Evolutionary conservation across 2,797 vertebrate genomes (phyloP), one percentile per base, ranked within the genome.

Genomic region (Acanthurus tractus): DNA sequence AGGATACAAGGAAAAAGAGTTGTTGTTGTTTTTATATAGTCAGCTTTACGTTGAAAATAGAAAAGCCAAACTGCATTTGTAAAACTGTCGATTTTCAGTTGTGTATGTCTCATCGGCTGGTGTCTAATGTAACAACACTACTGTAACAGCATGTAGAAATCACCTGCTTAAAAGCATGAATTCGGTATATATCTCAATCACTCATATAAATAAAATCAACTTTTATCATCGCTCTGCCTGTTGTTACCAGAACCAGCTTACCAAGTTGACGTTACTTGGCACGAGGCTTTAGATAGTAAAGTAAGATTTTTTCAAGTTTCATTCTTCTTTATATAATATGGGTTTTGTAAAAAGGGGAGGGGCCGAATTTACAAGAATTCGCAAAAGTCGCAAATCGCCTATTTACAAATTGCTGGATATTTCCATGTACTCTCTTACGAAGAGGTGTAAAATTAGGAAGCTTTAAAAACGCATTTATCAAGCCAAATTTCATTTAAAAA

Each of bases 121-220:
- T 29, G 0, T 67, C 0, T 22, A 14, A 2, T 0, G 8, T 14
- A 64, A 36, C 8, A 18, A 15, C 4, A 36, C 9, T 4, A n/a
- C 0, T 8, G 0, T 8, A 2, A 12, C 1, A n/a, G 2, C 0
- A 18, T 9, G 34, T 7, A 8, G 1, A 1, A 22, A 46, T 53
- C 20, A 11, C 0, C 1, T 6, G 13, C 14, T 0, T 1, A 12
- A 5, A 2, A 8, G 9, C 29, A 23, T 61, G 0, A 38, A 1
- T 29, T 85, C 86, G 83, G 81, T 56, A 2, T 36, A 0, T 13
- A 18, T 69, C 1, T 34, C 6, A 4, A 2, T 23, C 3, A 23
- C 0, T 7, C 18, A 5, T 1, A 61, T 9, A 1, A 11, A 20
- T 53, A 12, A 48, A 64, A 64, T 55, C 2, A 55, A 72, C 67